These are phyloP conservation scores for Porites australiensis DNA, from an alignment of 64 coral and sea anemone genomes.

Conservation along the genomic window DNA sequence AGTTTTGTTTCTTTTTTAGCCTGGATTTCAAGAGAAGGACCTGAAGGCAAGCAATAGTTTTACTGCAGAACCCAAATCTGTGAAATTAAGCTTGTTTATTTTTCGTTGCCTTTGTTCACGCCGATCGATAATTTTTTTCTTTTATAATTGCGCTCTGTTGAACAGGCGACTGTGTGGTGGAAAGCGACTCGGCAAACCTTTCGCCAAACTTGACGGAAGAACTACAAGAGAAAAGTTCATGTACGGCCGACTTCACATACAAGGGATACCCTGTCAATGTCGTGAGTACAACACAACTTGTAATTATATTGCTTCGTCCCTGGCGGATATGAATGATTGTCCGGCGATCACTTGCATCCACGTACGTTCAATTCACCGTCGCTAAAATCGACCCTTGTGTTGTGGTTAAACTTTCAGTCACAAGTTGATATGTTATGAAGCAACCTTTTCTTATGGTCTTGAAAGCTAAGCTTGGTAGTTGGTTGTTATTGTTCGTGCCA, in stretches of 20 bases:
- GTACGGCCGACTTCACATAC: slow-evolving; percentile 94
- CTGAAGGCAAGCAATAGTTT: slow-evolving; percentile 76
- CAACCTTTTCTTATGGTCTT: not conserved
- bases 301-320: not conserved
- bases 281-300: slow-evolving; percentile 65
- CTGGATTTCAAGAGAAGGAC: slow-evolving; percentile 94
- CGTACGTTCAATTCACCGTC: slow-evolving; percentile 6
- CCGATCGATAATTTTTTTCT: slow-evolving; percentile 51
- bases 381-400: not conserved
- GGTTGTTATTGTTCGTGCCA: slow-evolving; percentile 7
- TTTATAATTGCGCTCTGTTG: slow-evolving; percentile 18
- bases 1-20: slow-evolving; percentile 77
- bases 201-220: slow-evolving; percentile 58
- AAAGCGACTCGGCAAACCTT: slow-evolving; percentile 83
- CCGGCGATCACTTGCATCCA: not conserved
- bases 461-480: not conserved
- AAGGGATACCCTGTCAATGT: slow-evolving; percentile 95
- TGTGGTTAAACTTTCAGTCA: not conserved
- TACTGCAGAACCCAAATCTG: not conserved
- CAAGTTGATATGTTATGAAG: not conserved
- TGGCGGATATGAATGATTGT: slow-evolving; percentile 19
- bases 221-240: slow-evolving; percentile 54
- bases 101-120: slow-evolving; percentile 30
- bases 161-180: slow-evolving; percentile 89
- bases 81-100: slow-evolving; percentile 43